Percentiles rank a stretch among this genome's conserved stretches.
Conservation (phyloP, 1,140 invertebrate species). For the Triops cancriformis region DNA sequence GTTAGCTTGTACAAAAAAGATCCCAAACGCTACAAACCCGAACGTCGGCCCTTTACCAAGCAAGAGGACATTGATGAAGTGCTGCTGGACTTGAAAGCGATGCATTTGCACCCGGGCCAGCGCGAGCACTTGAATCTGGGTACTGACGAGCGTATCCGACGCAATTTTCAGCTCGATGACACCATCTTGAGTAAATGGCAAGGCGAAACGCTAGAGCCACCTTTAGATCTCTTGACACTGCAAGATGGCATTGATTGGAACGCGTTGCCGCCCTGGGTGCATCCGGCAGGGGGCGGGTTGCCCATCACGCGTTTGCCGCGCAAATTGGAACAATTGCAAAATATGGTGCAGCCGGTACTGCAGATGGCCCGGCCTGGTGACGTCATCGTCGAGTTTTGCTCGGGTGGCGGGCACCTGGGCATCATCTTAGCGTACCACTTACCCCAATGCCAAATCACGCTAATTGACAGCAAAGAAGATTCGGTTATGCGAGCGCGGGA, state of each 20-base stretch:
- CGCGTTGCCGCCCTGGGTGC: constrained; percentile 56
- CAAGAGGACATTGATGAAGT: constrained; percentile 62
- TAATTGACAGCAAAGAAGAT: constrained; percentile 89
- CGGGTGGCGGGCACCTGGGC: constrained; percentile 84
- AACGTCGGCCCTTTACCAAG: constrained; percentile 60
- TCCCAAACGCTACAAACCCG: constrained; percentile 61
- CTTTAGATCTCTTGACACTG: constrained; percentile 21
- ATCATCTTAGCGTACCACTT: constrained; percentile 72
- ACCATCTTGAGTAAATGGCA: constrained; percentile 19
- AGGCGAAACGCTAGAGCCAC: neutral
- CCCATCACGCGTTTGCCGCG: constrained; percentile 59
- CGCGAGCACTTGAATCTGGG: constrained; percentile 24
- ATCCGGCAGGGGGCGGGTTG: constrained; percentile 66
- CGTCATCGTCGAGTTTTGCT: constrained; percentile 87
- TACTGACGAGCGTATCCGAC: constrained; percentile 24
- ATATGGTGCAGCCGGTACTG: constrained; percentile 67
- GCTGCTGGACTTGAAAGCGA: constrained; percentile 35
- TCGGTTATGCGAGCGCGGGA: constrained; percentile 65
- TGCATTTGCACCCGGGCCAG: constrained; percentile 2
- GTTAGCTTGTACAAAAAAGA: constrained; percentile 71
- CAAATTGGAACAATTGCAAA: constrained; percentile 84
- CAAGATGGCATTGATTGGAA: constrained; percentile 44
- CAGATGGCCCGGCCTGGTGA: constrained; percentile 48
- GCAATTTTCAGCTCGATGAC: constrained; percentile 26
- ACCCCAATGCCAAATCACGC: constrained; percentile 60